These are phyloP conservation scores for Hippocampus comes DNA, from an alignment of 2,113 vertebrate species.

Conservation along the genomic window DNA sequence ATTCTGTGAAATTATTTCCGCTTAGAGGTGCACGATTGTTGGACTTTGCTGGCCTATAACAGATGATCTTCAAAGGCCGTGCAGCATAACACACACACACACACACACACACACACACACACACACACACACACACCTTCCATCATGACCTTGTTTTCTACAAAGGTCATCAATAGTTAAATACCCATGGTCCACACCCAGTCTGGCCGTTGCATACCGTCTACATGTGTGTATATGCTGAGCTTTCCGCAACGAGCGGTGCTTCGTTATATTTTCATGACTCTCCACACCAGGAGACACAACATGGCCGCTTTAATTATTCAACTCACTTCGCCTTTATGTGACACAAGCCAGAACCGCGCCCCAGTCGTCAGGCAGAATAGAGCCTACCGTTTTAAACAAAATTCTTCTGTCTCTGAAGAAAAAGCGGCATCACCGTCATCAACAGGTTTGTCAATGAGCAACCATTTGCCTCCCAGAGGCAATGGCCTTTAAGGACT, in stretches of 20 bases:
- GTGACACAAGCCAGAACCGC: slow-evolving; percentile 9
- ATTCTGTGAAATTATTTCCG: background rate
- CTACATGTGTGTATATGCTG: slow-evolving; percentile 1
- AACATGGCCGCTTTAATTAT: slow-evolving; percentile 69
- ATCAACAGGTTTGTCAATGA: slow-evolving; percentile 39
- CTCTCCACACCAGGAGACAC: slow-evolving; percentile 49
- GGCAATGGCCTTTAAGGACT: slow-evolving; percentile 41
- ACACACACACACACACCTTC: background rate
- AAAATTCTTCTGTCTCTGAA: background rate
- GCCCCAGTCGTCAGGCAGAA: slow-evolving; percentile 56
- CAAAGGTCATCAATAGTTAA: slow-evolving; percentile 67
- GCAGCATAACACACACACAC: background rate
- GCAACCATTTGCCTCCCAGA: slow-evolving; percentile 51
- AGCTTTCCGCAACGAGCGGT: background rate
- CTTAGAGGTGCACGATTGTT: background rate
- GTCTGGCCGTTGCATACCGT: slow-evolving; percentile 30
- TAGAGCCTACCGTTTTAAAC: slow-evolving; percentile 15
- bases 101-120: too few species aligned
- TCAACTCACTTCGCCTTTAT: slow-evolving; percentile 35
- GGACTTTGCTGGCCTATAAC: background rate
- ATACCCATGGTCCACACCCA: slow-evolving; percentile 39
- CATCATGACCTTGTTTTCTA: slow-evolving; percentile 44
- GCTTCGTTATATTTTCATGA: slow-evolving; percentile 72
- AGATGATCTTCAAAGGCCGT: background rate
- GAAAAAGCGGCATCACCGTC: slow-evolving; percentile 34